These are phyloP conservation scores for Climacteris rufus DNA, from an alignment of 2,113 vertebrate species.

Conservation along the genomic window DNA sequence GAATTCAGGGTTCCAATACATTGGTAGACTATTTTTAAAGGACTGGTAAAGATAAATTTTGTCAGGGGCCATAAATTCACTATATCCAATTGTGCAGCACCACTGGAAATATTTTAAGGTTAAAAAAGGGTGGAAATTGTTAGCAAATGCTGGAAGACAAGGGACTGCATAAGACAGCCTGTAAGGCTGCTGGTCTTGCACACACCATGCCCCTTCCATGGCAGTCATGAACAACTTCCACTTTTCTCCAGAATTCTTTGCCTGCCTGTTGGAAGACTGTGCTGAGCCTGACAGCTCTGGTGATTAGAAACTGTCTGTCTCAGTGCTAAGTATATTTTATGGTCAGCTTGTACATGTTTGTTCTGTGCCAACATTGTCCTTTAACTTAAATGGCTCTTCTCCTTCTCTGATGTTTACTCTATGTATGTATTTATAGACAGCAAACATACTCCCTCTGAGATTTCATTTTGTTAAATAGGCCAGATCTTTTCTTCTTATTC, in stretches of 20 bases:
- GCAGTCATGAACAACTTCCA: not conserved
- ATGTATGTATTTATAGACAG: not conserved
- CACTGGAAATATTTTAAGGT: not conserved
- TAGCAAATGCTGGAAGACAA: not conserved
- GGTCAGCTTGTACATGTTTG: not conserved
- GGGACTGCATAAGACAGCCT: not conserved
- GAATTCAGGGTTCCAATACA: too few relatives aligned
- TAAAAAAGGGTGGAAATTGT: not conserved
- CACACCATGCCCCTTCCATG: not conserved
- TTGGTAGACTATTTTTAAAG: not conserved
- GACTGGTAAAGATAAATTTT: not conserved
- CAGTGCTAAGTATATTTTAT: not conserved
- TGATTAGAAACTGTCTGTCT: not conserved
- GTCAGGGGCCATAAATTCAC: not conserved
- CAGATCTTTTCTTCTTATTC: not conserved
- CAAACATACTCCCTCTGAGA: not conserved
- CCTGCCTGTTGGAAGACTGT: not conserved
- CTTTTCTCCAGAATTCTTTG: not conserved
- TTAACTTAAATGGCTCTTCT: not conserved
- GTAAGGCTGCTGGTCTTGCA: not conserved
- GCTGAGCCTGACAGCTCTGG: not conserved
- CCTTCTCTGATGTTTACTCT: conserved; percentile 16
- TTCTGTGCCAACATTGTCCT: not conserved
- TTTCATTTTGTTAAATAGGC: not conserved
- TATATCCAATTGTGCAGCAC: not conserved